Evolutionary conservation across 2,113 vertebrate species (phyloP), one percentile per base, ranked within the genome.

Genomic region (Leuciscus idus): DNA sequence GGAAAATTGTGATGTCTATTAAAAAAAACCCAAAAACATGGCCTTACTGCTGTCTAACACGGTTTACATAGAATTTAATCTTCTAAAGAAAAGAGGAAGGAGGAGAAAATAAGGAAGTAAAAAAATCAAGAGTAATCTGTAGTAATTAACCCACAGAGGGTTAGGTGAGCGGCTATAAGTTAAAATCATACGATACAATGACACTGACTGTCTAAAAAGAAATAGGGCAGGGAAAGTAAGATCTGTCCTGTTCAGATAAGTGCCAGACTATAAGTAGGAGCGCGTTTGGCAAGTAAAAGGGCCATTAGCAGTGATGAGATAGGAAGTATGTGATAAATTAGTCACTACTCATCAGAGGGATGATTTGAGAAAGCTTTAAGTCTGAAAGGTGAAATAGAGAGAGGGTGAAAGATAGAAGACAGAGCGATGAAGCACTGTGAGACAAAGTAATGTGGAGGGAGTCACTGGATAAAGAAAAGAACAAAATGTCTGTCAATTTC

Each of bases 211-310:
- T 21, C 39, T 12, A 9, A 75, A 75, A 23, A 46, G 39, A 79
- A 23, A 52, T 9, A 64, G 59, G 59, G 57, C 36, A 64, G 57
- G 23, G 33, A 9, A 62, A 43, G 55, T 80, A n/a, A 62, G 59
- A 64, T 64, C 59, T 9, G 13, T 26, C 78, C n/a, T 10, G 36
- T 64, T 46, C 57, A 81, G 57, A 46, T 81, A 39, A 28, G 78
- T 64, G n/a, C 59, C n/a, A 48, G 36, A 26, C 78, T 81, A 46
- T 46, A 64, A 81, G 79, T 28, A 64, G 59, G 39, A 48, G 23
- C 21, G 15, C n/a, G 39, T 50, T 81, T 64, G 36, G 39, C 59
- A 19, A 64, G 59, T 21, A 64, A 12, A 81, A 48, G n/a, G n/a
- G n/a, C 59, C 79, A 81, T 81, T 81, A 64, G 28, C 36, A 64